These are phyloP conservation scores for Melinaea menophilus DNA, from an alignment of 2,888 invertebrate genomes.

Conservation along the genomic window DNA sequence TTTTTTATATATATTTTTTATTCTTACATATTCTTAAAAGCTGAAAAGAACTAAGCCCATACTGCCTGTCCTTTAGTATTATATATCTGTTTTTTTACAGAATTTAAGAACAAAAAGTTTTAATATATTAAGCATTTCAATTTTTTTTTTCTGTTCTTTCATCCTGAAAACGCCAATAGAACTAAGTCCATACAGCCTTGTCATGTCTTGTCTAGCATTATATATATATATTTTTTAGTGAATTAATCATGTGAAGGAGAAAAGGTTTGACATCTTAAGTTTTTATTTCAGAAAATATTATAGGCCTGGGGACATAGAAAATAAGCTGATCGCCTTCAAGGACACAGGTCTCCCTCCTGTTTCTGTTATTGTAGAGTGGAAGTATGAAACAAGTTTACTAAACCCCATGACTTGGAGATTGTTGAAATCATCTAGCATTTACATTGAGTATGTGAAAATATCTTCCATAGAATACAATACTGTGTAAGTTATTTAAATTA, in stretches of 20 bases:
- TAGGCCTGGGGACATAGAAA: slow-evolving; percentile 84
- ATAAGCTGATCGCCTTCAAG: slow-evolving; percentile 81
- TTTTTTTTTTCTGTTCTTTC: too few species aligned
- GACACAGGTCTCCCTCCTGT: slow-evolving; percentile 81
- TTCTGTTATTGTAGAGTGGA: slow-evolving; percentile 86
- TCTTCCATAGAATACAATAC: slow-evolving; percentile 84
- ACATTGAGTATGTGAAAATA: slow-evolving; percentile 83
- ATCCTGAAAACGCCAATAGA: too few species aligned
- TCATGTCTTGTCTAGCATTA: too few species aligned
- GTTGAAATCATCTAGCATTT: slow-evolving; percentile 84
- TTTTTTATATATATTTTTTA: too few species aligned
- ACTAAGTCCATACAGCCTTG: too few species aligned
- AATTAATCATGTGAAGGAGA: neutral
- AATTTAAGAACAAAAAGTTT: too few species aligned
- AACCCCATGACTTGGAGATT: slow-evolving; percentile 92
- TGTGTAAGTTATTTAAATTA: slow-evolving; percentile 70
- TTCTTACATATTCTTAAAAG: too few species aligned
- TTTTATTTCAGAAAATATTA: slow-evolving; percentile 73
- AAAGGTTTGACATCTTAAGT: neutral
- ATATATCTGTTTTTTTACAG: too few species aligned
- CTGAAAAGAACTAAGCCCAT: too few species aligned
- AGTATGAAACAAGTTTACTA: slow-evolving; percentile 85
- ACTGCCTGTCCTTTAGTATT: too few species aligned
- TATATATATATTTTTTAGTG: neutral
- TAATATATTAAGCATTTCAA: too few species aligned